Evolutionary conservation across 64 coral and sea anemone species (phyloP).

Genomic region (Dendronephthya gigantea): DNA sequence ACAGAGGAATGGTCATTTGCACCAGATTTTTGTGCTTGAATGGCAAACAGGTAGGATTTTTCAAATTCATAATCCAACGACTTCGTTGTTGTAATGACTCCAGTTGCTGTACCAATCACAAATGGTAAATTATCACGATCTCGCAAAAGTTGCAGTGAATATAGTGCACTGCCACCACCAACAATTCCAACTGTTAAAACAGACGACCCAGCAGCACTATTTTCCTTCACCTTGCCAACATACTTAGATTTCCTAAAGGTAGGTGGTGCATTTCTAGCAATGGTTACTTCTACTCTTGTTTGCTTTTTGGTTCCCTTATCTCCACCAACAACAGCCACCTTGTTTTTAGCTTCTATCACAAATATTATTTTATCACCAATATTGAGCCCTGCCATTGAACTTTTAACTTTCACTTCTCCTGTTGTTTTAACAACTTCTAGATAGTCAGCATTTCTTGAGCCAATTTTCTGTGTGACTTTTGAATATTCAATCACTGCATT

Average conservation of each 20-base stretch:
- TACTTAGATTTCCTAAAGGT: not conserved
- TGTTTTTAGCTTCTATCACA: not conserved
- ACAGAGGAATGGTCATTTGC: conserved; percentile 1
- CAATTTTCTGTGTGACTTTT: not conserved
- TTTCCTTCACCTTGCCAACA: not conserved
- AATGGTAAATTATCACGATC: not conserved
- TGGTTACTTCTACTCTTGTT: not conserved
- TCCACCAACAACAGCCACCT: not conserved
- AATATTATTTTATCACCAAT: not conserved
- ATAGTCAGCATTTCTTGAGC: not conserved
- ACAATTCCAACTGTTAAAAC: not conserved
- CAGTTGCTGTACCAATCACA: not conserved
- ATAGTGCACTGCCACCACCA: not conserved
- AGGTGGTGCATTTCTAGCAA: not conserved
- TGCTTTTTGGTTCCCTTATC: not conserved
- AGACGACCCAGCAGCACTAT: not conserved
- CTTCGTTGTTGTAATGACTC: not conserved
- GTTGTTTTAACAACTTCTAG: not conserved
- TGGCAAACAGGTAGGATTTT: not conserved
- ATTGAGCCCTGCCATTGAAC: not conserved
- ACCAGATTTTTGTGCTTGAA: not conserved
- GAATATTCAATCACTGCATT: not conserved
- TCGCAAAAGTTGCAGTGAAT: not conserved
- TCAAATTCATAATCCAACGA: not conserved
- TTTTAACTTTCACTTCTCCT: not conserved